A percentile compares a stretch with the other conserved stretches of the same genome.
Evolutionary conservation across 2,888 invertebrate genomes (phyloP).

Genomic region (Erynnis tages): DNA sequence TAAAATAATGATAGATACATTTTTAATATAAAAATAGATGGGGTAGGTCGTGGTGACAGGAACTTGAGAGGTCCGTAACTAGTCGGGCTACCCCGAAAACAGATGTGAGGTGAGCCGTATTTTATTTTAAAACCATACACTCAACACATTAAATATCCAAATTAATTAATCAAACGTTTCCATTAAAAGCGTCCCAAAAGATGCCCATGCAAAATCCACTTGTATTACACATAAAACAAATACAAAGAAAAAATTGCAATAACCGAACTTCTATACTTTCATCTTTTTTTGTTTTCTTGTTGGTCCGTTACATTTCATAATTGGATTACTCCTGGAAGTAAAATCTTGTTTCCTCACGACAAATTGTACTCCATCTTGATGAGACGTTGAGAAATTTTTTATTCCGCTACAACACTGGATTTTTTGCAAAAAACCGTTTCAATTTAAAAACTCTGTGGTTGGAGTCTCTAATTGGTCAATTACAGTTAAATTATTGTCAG

Average conservation of each 20-base stretch:
- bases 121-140: no score
- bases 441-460: conserved; percentile 11
- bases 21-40: no score
- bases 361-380: conserved; percentile 39
- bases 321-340: conserved; percentile 40
- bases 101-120: no score
- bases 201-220: not conserved
- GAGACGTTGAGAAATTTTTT: conserved; percentile 40
- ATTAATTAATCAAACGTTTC: no score
- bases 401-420: conserved; percentile 28
- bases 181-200: not conserved
- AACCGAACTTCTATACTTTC: conserved; percentile 7
- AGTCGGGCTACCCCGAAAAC: no score
- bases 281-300: conserved; percentile 30
- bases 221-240: not conserved
- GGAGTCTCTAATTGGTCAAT: conserved; percentile 21
- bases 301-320: conserved; percentile 36
- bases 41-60: no score
- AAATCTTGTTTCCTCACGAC: conserved; percentile 38
- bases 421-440: conserved; percentile 19
- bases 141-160: no score
- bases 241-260: not conserved
- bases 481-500: conserved; percentile 16
- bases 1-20: no score
- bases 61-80: no score